A percentile compares a stretch with the other conserved stretches of the same genome.
Conservation (phyloP, 2,797 vertebrate species). For the Pseudochirops corinnae region DNA sequence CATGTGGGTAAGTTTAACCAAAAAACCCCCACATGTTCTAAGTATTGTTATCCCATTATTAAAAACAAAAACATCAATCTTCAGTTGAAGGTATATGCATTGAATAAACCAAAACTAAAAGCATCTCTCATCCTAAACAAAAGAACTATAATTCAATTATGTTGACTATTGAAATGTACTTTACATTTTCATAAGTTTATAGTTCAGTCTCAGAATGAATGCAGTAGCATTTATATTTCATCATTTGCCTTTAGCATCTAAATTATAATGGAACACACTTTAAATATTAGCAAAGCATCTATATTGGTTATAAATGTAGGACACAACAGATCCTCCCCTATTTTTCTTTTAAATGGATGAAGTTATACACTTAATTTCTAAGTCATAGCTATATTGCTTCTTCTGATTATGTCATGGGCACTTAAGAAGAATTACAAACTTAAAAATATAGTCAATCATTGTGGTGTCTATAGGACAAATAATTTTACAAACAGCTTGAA, state of each 20-base stretch:
- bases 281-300: neutral
- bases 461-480: neutral
- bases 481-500: neutral
- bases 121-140: neutral
- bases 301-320: neutral
- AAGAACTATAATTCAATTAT: neutral
- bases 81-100: neutral
- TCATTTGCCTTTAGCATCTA: neutral
- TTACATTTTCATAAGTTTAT: neutral
- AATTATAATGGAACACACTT: neutral
- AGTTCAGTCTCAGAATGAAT: conserved; percentile 7
- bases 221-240: neutral
- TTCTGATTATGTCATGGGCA: neutral
- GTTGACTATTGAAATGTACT: neutral
- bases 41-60: neutral
- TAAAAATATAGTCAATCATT: conserved; percentile 12
- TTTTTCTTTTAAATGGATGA: neutral
- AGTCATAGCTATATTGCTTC: neutral
- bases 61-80: neutral
- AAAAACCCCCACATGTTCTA: too few relatives aligned
- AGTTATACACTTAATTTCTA: conserved; percentile 14
- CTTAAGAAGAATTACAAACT: neutral
- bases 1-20: neutral
- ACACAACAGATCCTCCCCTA: neutral
- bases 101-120: neutral